A percentile compares a stretch with the other conserved stretches of the same genome.
phyloP scores from a whole-genome alignment of 2,113 vertebrate genomes.

The Castor canadensis region DNA sequence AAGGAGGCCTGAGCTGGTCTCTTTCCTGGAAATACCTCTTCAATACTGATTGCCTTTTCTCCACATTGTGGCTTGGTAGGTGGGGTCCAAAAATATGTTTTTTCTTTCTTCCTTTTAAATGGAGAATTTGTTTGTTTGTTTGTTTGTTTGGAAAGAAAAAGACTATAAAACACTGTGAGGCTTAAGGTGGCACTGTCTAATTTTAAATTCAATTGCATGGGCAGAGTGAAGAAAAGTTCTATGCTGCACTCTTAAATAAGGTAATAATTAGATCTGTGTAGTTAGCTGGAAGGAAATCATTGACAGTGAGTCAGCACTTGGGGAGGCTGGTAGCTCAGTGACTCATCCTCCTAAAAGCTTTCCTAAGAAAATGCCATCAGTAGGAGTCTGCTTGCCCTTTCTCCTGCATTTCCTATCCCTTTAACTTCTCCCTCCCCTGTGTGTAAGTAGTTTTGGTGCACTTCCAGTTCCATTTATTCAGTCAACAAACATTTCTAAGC shows the following conservation, averaged over 20 bases:
- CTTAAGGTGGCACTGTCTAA: slow-evolving; percentile 17
- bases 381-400: background rate
- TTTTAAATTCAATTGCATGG: slow-evolving; percentile 23
- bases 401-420: background rate
- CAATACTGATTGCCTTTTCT: background rate
- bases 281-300: background rate
- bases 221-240: slow-evolving; percentile 36
- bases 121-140: background rate
- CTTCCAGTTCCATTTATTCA: background rate
- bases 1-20: background rate
- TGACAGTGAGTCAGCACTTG: background rate
- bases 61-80: background rate
- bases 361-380: background rate
- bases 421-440: too few relatives aligned
- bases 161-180: background rate
- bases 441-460: rapidly evolving
- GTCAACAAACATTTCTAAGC: background rate
- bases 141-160: background rate
- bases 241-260: background rate
- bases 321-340: background rate
- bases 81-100: background rate
- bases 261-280: background rate
- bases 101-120: slow-evolving; percentile 3
- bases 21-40: slow-evolving; percentile 36
- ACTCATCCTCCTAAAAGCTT: background rate